Evolutionary conservation across 1,140 invertebrate species (phyloP).

Genomic region (Drosophila mayri): DNA sequence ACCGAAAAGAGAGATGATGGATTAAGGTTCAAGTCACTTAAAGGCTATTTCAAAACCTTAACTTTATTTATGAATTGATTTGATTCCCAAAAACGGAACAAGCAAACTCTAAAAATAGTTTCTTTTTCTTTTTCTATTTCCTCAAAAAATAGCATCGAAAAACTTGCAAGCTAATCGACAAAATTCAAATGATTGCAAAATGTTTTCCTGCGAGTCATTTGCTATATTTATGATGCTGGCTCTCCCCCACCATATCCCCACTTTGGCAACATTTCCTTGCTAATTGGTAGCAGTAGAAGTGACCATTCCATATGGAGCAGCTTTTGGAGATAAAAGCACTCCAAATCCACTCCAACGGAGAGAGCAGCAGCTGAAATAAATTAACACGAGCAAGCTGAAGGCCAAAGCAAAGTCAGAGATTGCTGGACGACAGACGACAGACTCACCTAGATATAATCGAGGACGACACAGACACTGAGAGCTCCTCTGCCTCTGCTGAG

Average conservation of each 20-base stretch:
- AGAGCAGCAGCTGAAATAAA: conserved; percentile 10
- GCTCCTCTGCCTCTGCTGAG: not conserved
- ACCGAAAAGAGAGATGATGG: not conserved
- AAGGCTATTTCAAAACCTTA: no score
- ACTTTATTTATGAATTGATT: not conserved
- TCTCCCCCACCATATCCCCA: no score
- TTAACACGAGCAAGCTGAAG: conserved; percentile 5
- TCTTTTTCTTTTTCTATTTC: not conserved
- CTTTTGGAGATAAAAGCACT: conserved; percentile 12
- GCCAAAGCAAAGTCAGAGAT: conserved; percentile 8
- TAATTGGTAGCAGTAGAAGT: conserved; percentile 11
- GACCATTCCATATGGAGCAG: conserved; percentile 5
- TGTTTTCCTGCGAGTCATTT: conserved; percentile 6
- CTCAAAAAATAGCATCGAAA: not conserved
- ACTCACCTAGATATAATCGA: conserved; percentile 12
- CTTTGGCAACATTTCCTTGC: conserved; percentile 2
- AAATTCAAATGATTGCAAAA: conserved; percentile 4
- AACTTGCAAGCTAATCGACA: not conserved
- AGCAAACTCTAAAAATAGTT: not conserved
- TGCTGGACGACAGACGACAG: conserved; percentile 5
- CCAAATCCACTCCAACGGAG: conserved; percentile 9
- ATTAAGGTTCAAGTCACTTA: no score
- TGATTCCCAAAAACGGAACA: not conserved
- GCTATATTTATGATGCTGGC: conserved; percentile 1
- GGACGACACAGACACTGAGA: not conserved